Conservation (phyloP, 2,797 vertebrate species). For the Dipus sagitta region DNA sequence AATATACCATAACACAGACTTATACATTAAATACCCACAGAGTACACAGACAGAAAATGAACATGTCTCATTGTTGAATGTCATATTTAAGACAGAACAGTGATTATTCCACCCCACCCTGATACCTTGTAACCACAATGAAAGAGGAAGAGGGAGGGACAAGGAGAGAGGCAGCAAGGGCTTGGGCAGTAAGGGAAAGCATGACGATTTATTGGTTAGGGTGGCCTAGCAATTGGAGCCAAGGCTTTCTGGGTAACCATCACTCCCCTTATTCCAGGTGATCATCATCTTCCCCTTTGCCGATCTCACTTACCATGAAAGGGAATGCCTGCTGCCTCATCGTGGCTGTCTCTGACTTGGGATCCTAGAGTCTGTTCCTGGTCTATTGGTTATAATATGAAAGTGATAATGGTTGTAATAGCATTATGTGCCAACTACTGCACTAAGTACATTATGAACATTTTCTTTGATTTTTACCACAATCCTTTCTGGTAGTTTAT, state of each 20-base stretch:
- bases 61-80: background rate
- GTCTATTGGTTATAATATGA: background rate
- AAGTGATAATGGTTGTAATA: background rate
- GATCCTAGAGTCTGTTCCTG: background rate
- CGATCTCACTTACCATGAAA: background rate
- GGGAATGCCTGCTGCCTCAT: background rate
- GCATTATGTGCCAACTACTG: background rate
- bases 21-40: constrained; percentile 10
- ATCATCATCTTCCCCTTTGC: too few species aligned
- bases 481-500: background rate
- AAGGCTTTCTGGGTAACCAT: background rate
- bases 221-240: background rate
- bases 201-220: too few species aligned
- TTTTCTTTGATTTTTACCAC: background rate
- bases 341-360: background rate
- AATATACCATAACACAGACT: constrained; percentile 16
- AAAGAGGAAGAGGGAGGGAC: too few species aligned
- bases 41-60: background rate
- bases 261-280: background rate
- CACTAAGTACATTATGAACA: background rate
- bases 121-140: background rate
- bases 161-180: too few species aligned
- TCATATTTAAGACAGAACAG: constrained; percentile 29
- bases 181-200: too few species aligned
- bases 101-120: background rate